Evolutionary conservation across 2,888 invertebrate genomes (phyloP).

Genomic region (Synergus gifuensis): DNA sequence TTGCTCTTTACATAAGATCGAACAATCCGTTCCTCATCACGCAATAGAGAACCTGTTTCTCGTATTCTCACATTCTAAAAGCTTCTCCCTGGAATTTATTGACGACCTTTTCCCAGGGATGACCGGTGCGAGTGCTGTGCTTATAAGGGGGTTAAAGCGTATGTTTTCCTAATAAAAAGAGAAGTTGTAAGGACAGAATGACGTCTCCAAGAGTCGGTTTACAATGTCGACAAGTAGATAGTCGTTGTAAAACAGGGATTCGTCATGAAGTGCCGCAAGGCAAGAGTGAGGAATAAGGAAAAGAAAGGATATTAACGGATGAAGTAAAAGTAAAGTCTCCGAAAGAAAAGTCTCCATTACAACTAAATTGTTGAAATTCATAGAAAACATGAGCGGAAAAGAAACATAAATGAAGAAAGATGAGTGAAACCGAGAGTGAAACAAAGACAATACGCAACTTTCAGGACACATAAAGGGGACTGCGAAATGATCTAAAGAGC

Average conservation of each 20-base stretch:
- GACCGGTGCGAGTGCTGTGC: not conserved
- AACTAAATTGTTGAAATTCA: too few relatives aligned
- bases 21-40: slow-evolving; percentile 17
- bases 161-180: not conserved
- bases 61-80: slow-evolving; percentile 2
- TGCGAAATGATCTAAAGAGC: too few relatives aligned
- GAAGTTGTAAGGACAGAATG: not conserved
- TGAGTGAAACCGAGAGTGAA: too few relatives aligned
- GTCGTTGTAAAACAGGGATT: not conserved
- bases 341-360: too few relatives aligned
- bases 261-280: not conserved
- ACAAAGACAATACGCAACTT: too few relatives aligned
- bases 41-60: slow-evolving; percentile 30
- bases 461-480: too few relatives aligned
- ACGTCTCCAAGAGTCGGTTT: not conserved
- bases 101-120: slow-evolving; percentile 14
- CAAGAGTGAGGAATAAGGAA: not conserved
- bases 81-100: slow-evolving; percentile 30
- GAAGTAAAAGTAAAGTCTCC: too few relatives aligned
- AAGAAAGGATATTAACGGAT: not conserved
- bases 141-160: slow-evolving; percentile 26
- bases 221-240: not conserved
- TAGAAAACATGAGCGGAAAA: too few relatives aligned
- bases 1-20: slow-evolving; percentile 29
- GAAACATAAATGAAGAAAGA: too few relatives aligned